Percentiles rank a stretch among this genome's conserved stretches.
phyloP scores from a whole-genome alignment of 1,140 invertebrate genomes.

The Diachasma alloeum region DNA sequence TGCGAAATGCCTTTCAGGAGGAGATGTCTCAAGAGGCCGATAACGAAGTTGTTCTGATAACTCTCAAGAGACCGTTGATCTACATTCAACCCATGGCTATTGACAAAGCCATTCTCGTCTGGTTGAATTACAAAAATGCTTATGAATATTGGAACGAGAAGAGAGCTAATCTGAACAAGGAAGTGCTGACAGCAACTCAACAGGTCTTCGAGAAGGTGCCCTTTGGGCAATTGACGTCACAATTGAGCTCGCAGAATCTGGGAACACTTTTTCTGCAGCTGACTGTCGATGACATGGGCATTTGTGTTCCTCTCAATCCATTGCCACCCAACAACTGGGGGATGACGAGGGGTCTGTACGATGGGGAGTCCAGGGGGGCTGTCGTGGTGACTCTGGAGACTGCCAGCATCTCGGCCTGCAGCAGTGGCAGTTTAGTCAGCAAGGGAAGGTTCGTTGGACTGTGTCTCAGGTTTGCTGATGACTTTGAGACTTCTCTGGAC shows the following conservation, averaged over 20 bases:
- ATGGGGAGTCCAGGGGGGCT: conserved; percentile 85
- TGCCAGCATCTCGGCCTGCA: conserved; percentile 90
- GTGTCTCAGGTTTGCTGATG: conserved; percentile 93
- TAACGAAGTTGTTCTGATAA: conserved; percentile 94
- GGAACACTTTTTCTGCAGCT: conserved; percentile 93
- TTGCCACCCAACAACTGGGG: conserved; percentile 75
- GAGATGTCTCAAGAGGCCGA: conserved; percentile 89
- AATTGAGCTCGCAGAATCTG: conserved; percentile 76
- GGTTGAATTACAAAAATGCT: conserved; percentile 98
- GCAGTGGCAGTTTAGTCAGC: conserved; percentile 78
- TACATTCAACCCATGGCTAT: conserved; percentile 96
- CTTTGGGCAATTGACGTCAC: conserved; percentile 79
- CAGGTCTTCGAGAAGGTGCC: conserved; percentile 79
- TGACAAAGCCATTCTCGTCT: conserved; percentile 95
- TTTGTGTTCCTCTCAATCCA: conserved; percentile 91
- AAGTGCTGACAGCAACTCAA: conserved; percentile 84
- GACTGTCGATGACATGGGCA: conserved; percentile 96
- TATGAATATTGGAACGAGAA: conserved; percentile 99
- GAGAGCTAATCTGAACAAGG: conserved; percentile 84
- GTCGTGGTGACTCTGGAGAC: conserved; percentile 94
- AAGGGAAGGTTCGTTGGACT: conserved; percentile 86
- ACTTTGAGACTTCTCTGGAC: conserved; percentile 94
- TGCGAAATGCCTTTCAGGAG: conserved; percentile 87
- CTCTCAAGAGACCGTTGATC: conserved; percentile 88
- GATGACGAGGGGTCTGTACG: conserved; percentile 72